phyloP scores from a whole-genome alignment of 2,797 vertebrate species.

The Anguilla megastoma region DNA sequence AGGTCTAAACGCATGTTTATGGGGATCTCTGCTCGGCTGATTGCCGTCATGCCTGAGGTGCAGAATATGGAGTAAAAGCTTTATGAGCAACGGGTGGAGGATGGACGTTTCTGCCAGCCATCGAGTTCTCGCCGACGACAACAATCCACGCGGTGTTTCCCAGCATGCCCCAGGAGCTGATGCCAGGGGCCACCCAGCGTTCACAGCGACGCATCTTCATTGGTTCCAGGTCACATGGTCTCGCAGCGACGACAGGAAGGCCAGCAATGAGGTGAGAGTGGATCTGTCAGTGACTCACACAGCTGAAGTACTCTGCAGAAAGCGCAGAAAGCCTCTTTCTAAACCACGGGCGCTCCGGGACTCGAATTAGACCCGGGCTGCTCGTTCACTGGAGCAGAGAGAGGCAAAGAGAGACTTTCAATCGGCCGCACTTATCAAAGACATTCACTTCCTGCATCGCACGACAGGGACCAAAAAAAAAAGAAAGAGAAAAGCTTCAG shows the following conservation, averaged over 20 bases:
- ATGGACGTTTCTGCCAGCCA: not conserved
- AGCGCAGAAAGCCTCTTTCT: slow-evolving; percentile 25
- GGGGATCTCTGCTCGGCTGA: not conserved
- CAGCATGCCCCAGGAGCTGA: not conserved
- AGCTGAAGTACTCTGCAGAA: slow-evolving; percentile 6
- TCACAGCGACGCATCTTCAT: not conserved
- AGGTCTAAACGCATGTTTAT: not conserved
- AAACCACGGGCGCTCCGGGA: not conserved
- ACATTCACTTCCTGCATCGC: not conserved
- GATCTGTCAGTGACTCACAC: not conserved
- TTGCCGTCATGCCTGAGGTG: not conserved
- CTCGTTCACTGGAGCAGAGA: slow-evolving; percentile 24
- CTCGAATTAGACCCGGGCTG: slow-evolving; percentile 21
- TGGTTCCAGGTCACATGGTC: slow-evolving; percentile 6
- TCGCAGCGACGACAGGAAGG: not conserved
- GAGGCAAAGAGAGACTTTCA: slow-evolving; percentile 25
- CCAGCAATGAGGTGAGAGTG: not conserved
- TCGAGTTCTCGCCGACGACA: not conserved
- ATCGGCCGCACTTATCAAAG: slow-evolving; percentile 22
- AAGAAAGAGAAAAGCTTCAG: not conserved
- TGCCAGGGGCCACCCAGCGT: not conserved
- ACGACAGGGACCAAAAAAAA: not conserved
- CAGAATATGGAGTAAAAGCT: not conserved
- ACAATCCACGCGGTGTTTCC: not conserved
- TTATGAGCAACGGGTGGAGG: not conserved